Evolutionary conservation across 1,140 invertebrate species (phyloP).

Genomic region (Drosophila pectinifera): DNA sequence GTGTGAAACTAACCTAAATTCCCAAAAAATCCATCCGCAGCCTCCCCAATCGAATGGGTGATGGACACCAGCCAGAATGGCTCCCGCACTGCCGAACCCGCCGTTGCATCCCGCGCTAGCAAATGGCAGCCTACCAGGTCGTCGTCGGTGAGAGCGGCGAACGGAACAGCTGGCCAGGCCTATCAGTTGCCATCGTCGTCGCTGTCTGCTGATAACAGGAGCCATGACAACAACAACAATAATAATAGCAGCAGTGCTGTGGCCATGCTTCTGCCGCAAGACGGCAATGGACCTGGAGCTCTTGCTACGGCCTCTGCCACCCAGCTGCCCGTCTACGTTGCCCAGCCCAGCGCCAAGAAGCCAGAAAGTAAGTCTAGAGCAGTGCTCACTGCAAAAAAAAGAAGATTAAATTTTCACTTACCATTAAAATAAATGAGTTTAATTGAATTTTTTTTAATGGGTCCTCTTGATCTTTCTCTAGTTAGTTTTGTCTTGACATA

Average conservation of each 20-base stretch:
- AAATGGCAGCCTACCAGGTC: slow-evolving; percentile 46
- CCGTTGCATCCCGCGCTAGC: slow-evolving; percentile 14
- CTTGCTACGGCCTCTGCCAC: slow-evolving; percentile 18
- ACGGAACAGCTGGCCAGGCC: slow-evolving; percentile 72
- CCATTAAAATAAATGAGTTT: too few relatives aligned
- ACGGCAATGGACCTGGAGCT: slow-evolving; percentile 7
- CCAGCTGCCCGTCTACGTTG: slow-evolving; percentile 45
- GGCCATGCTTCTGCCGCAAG: slow-evolving; percentile 42
- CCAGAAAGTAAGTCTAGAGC: slow-evolving; percentile 67
- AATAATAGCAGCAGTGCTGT: slow-evolving; percentile 32
- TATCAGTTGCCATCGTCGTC: slow-evolving; percentile 68
- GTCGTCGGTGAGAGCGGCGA: slow-evolving; percentile 31
- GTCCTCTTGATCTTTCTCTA: too few relatives aligned
- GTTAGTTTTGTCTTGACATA: too few relatives aligned
- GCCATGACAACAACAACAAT: slow-evolving; percentile 63
- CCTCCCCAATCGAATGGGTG: slow-evolving; percentile 61
- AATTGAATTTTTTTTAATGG: too few relatives aligned
- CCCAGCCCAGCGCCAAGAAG: slow-evolving; percentile 60
- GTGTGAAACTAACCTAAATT: slow-evolving; percentile 70
- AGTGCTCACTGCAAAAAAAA: too few relatives aligned
- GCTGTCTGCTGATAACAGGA: slow-evolving; percentile 66
- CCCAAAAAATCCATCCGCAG: slow-evolving; percentile 27
- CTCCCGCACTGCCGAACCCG: slow-evolving; percentile 10
- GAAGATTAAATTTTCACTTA: too few relatives aligned
- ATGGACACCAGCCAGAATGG: slow-evolving; percentile 61